Evolutionary conservation across 2,797 vertebrate species (phyloP).

Genomic region (Anguilla anguilla): DNA sequence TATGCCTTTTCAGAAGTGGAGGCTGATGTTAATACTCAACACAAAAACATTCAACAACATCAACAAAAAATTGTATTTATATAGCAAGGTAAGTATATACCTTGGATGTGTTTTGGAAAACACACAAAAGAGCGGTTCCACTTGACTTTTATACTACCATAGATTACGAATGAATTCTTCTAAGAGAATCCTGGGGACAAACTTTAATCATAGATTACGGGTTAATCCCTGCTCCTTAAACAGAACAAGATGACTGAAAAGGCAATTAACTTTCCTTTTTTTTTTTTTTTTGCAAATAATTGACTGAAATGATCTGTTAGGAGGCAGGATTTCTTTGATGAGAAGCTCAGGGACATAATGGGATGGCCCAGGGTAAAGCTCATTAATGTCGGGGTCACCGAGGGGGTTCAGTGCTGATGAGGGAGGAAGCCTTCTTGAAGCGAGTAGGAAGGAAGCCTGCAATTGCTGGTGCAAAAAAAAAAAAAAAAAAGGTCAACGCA

Average conservation of each 20-base stretch:
- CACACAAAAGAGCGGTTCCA: too few relatives aligned
- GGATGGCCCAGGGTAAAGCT: background rate
- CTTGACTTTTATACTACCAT: background rate
- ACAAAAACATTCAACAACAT: background rate
- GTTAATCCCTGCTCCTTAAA: background rate
- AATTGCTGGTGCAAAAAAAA: slow-evolving; percentile 46
- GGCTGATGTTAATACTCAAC: too few relatives aligned
- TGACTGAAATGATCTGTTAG: background rate
- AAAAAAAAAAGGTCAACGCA: slow-evolving; percentile 24
- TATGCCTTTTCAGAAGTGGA: too few relatives aligned
- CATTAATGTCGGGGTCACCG: background rate
- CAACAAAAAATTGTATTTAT: too few relatives aligned
- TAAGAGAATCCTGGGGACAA: background rate
- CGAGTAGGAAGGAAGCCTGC: slow-evolving; percentile 57
- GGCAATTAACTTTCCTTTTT: background rate
- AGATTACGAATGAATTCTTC: background rate
- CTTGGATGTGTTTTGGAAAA: background rate
- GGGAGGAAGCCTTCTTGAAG: slow-evolving; percentile 51
- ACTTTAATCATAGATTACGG: background rate
- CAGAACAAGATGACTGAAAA: background rate
- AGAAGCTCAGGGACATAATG: background rate
- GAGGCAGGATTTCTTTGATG: background rate
- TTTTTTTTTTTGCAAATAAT: background rate
- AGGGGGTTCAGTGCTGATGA: slow-evolving; percentile 33
- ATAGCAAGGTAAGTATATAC: background rate